A percentile compares a stretch with the other conserved stretches of the same genome.
Evolutionary conservation across 2,888 invertebrate species (phyloP).

Genomic region (Norana najaformis): DNA sequence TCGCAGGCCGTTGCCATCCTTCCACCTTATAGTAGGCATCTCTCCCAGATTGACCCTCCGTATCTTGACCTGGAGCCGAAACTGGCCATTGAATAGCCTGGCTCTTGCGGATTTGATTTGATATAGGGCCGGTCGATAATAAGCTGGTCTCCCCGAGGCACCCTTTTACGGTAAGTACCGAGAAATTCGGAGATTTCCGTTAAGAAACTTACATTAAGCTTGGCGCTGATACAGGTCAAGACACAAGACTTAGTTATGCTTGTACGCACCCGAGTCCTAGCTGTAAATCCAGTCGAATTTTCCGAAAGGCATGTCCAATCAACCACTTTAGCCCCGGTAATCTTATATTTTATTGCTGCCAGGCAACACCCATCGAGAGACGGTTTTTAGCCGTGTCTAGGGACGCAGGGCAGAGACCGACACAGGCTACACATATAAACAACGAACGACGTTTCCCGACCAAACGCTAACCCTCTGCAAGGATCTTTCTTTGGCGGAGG

Average conservation of each 20-base stretch:
- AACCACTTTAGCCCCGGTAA: not conserved
- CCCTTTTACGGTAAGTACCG: no score
- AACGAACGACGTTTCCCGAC: no score
- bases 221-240: not conserved
- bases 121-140: no score
- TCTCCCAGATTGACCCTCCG: no score
- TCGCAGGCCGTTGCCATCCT: no score
- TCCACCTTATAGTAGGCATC: no score
- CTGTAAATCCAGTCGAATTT: not conserved
- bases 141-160: no score
- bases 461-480: not conserved
- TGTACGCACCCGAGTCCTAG: not conserved
- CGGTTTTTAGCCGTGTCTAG: not conserved
- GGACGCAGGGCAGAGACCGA: not conserved
- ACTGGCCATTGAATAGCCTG: no score
- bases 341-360: conserved; percentile 5
- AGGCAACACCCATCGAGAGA: not conserved
- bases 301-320: not conserved
- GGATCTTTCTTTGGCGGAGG: not conserved
- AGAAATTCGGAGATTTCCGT: not conserved
- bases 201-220: not conserved
- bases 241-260: not conserved
- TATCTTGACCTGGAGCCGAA: no score
- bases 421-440: not conserved
- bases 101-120: no score